Evolutionary conservation across 2,113 vertebrate genomes (phyloP), one percentile per base, ranked within the genome.

Genomic region (Embiotoca jacksoni): DNA sequence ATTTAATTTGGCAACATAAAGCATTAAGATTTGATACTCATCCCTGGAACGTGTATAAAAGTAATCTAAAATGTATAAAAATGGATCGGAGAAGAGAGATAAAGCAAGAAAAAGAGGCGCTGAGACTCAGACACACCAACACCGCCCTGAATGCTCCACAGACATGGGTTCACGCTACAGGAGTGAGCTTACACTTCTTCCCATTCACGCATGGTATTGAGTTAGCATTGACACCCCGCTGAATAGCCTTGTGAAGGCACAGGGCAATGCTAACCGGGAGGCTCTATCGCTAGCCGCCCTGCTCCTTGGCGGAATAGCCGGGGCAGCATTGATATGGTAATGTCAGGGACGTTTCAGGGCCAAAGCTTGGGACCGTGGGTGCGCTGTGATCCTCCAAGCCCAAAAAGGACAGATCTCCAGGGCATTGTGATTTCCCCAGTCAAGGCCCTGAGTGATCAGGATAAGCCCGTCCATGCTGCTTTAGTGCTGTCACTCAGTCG

Each of bases 401-500:
- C 88, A 82, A 78, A 92, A 91, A 89, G 91, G 89, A 91, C 89
- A 92, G 79, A 92, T 92, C 92, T 90, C 91, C 61, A 75, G 89
- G 85, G 90, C 76, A 91, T 93, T 92, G 91, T 92, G 89, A 81
- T 89, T 81, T 74, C 80, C 88, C 90, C 91, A 89, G 91, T 89
- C 91, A 83, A 90, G 89, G 81, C 85, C 81, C 89, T 89, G 91
- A 92, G 90, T 91, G 91, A 91, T 91, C 88, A 82, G 92, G 91
- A 92, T 93, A 93, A 93, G 92, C 91, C 84, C 77, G 49, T 84
- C 90, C 87, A 75, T 63, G 84, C 74, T 0, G 90, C 92, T 91
- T 93, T 91, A 92, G 89, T 86, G 86, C 90, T 86, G 91, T 93
- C 92, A 93, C 85, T 93, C 92, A 93, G 63, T 46, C 8, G 57